Evolutionary conservation across 2,113 vertebrate genomes (phyloP).

Genomic region (Puntigrus tetrazona): DNA sequence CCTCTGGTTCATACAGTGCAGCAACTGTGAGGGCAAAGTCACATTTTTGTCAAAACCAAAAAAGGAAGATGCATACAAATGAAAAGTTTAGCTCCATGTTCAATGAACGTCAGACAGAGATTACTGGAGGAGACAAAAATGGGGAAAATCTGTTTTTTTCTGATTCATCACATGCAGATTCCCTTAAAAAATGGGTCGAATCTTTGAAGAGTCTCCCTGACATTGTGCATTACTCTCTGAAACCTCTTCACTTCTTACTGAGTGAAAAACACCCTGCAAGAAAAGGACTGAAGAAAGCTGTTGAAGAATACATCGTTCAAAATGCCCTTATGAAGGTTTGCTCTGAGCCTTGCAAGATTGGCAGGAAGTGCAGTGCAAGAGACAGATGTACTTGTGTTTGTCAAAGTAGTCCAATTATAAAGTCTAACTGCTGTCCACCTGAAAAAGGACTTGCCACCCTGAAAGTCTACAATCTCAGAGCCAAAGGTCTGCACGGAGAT

Average conservation of each 20-base stretch:
- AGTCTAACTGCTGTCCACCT: constrained; percentile 74
- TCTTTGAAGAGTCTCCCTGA: constrained; percentile 61
- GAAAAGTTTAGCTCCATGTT: neutral
- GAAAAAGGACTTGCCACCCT: constrained; percentile 70
- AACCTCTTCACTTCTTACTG: constrained; percentile 70
- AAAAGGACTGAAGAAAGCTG: constrained; percentile 61
- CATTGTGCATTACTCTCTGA: constrained; percentile 68
- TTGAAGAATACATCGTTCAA: constrained; percentile 72
- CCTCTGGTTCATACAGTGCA: constrained; percentile 8
- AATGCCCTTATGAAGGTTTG: constrained; percentile 71
- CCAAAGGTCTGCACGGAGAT: constrained; percentile 70
- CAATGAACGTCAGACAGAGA: neutral
- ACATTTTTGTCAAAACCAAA: neutral
- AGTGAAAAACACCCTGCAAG: constrained; percentile 4
- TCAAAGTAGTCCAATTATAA: constrained; percentile 30
- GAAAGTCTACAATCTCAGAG: constrained; percentile 61
- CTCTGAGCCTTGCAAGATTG: constrained; percentile 60
- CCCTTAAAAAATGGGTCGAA: constrained; percentile 42
- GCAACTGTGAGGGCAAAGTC: neutral
- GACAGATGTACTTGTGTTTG: constrained; percentile 76
- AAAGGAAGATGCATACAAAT: neutral
- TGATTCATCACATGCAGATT: neutral
- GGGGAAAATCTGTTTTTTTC: constrained; percentile 58
- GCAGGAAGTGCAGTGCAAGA: constrained; percentile 40
- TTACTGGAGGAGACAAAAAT: constrained; percentile 51